Conservation (phyloP, 2,888 invertebrate genomes). For the Drosophila anceps region DNA sequence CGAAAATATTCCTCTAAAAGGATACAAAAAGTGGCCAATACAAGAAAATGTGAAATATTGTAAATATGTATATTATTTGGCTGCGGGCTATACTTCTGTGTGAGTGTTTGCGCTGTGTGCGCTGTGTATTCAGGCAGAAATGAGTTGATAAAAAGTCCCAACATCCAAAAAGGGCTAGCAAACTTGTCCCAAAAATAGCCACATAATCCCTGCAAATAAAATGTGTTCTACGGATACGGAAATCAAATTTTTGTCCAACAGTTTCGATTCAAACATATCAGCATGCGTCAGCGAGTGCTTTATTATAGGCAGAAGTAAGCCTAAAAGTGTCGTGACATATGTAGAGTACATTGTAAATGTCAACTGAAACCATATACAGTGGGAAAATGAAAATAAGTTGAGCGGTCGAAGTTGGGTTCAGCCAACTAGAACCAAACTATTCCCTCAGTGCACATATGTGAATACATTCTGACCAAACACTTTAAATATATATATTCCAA, state of each 20-base stretch:
- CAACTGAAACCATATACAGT: not conserved
- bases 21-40: slow-evolving; percentile 29
- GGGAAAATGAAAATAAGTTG: not conserved
- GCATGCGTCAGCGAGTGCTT: slow-evolving; percentile 32
- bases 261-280: slow-evolving; percentile 10
- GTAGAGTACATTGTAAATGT: not conserved
- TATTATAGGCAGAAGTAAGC: slow-evolving; percentile 16
- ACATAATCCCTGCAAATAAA: slow-evolving; percentile 39
- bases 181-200: slow-evolving; percentile 22
- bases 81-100: slow-evolving; percentile 28
- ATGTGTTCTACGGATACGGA: slow-evolving; percentile 24
- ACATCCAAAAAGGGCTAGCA: slow-evolving; percentile 22
- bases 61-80: slow-evolving; percentile 38
- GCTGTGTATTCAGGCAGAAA: slow-evolving; percentile 68
- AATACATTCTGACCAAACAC: not conserved
- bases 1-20: slow-evolving; percentile 32
- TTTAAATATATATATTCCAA: not conserved
- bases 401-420: not conserved
- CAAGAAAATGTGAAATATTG: slow-evolving; percentile 9
- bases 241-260: slow-evolving; percentile 19
- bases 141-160: slow-evolving; percentile 56
- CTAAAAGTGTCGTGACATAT: slow-evolving; percentile 1
- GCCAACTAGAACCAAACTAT: not conserved
- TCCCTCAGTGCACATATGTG: not conserved
- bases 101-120: slow-evolving; percentile 11